Evolutionary conservation across 2,888 invertebrate genomes (phyloP), one percentile per base, ranked within the genome.

Genomic region (Agonopterix arenella): DNA sequence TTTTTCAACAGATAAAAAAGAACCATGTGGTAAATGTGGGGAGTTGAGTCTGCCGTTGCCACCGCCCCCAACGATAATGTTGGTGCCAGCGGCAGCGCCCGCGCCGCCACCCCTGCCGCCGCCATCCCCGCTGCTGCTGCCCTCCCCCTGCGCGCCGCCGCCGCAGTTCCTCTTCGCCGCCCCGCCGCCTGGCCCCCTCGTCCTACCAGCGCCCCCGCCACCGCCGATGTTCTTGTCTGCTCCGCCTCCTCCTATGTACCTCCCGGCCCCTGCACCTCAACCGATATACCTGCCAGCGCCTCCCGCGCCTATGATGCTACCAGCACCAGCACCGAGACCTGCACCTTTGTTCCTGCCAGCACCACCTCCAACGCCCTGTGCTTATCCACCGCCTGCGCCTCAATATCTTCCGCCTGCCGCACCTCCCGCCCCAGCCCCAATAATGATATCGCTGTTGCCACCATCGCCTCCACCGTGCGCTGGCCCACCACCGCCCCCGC

Each of bases 41-140:
- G 54, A 45, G 2, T 55, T 43, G 13, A 2, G 10, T 8, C 48
- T 48, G 28, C 36, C 61, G 10, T 52, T 59, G 2, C 48, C 68
- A 18, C 77, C 73, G 0, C 80, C 81, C 4, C 64, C 77, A 0
- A 80, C 84, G 0, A 78, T 84, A 9, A 66, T 85, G 47, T 53
- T 85, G 52, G 67, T 84, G 73, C 84, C 84, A 9, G 77, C 85
- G 9, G 78, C 82, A 0, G 59, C 64, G 0, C 69, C 76, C 0
- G 76, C 80, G 0, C 60, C 69, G 0, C 59, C 70, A 1, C 65
- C 68, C 4, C 66, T 60, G 10, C 50, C 60, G 8, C 56, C 58
- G 5, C 51, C 57, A 10, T 55, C 57, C 0, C 58, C 59, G 0
- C 48, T 51, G 2, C 48, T 54, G 11, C 54, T 46, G 3, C 41